These are phyloP conservation scores for Dasypolia templi DNA, from an alignment of 2,888 invertebrate species.

Conservation along the genomic window DNA sequence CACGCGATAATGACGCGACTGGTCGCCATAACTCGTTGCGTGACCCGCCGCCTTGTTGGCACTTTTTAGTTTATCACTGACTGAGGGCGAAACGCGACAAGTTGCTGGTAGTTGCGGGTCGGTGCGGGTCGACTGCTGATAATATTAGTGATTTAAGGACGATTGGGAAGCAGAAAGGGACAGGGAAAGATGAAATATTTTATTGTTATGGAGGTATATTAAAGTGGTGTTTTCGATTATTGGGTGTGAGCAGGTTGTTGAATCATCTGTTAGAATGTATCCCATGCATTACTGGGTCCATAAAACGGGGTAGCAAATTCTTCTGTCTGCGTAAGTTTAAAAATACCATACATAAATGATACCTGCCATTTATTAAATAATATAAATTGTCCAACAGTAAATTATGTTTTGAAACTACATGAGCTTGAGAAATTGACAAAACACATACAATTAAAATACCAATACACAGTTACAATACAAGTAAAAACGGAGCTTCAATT, in stretches of 20 bases:
- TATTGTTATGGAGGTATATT: neutral
- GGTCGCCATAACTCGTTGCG: constrained; percentile 7
- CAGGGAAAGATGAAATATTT: neutral
- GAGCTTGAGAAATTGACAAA: neutral
- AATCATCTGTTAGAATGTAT: neutral
- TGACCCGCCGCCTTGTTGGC: constrained; percentile 1
- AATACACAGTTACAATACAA: no score
- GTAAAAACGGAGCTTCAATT: neutral
- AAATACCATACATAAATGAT: neutral
- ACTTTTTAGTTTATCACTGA: constrained; percentile 29
- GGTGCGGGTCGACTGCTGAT: constrained; percentile 9
- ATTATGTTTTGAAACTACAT: neutral
- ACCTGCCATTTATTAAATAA: neutral
- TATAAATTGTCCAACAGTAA: no score
- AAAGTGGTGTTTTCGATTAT: neutral
- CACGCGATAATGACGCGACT: constrained; percentile 19
- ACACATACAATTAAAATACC: no score
- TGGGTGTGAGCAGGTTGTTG: neutral
- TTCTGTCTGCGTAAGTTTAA: neutral
- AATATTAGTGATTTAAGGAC: neutral
- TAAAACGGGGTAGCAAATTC: no score
- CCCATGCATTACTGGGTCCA: no score
- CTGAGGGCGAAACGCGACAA: neutral
- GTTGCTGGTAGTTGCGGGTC: neutral
- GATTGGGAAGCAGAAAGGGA: neutral